A percentile compares a stretch with the other conserved stretches of the same genome.
These are phyloP conservation scores for Carlito syrichta DNA, from an alignment of 2,113 vertebrate genomes.

Conservation along the genomic window DNA sequence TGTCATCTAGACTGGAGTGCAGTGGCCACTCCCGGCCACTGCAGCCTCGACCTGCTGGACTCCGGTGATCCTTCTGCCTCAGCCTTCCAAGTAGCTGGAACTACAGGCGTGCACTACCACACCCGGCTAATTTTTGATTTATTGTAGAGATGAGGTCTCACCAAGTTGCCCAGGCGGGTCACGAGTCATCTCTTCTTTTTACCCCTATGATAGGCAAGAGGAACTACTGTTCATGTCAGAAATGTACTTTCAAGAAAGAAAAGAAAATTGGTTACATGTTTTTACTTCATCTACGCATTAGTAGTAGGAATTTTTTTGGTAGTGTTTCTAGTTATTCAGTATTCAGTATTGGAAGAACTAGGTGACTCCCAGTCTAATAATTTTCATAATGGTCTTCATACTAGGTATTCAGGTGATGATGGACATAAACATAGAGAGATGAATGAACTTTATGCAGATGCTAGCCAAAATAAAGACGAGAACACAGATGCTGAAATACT, in stretches of 20 bases:
- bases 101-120: no score
- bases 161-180: no score
- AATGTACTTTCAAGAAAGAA: background rate
- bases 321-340: constrained; percentile 74
- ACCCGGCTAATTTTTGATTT: no score
- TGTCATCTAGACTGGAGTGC: no score
- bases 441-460: constrained; percentile 80
- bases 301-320: constrained; percentile 74
- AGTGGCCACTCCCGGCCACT: no score
- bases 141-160: no score
- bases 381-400: constrained; percentile 79
- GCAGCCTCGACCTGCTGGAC: no score
- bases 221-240: background rate
- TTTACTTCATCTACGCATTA: constrained; percentile 76
- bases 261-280: constrained; percentile 74
- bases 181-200: background rate
- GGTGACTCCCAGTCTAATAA: constrained; percentile 57
- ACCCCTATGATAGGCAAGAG: background rate
- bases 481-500: constrained; percentile 71
- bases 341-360: constrained; percentile 73
- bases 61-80: no score
- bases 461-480: constrained; percentile 79
- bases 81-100: no score
- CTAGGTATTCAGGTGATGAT: constrained; percentile 62
- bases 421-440: constrained; percentile 71